Conservation (phyloP, 2,113 vertebrate genomes). For the Equus przewalskii region DNA sequence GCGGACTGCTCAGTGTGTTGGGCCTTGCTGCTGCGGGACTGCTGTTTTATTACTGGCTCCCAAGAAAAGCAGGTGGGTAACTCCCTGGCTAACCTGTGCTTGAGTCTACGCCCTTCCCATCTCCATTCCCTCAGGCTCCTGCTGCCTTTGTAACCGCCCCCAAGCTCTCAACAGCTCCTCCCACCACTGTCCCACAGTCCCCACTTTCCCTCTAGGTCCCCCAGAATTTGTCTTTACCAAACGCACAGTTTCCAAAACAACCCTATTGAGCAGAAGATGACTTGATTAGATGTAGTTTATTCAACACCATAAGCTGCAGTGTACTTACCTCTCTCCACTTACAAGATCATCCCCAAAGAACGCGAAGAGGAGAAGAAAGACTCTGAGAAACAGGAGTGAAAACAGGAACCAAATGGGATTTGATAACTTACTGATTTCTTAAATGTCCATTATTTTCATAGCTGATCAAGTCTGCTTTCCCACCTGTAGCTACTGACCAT, state of each 20-base stretch:
- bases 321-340: not conserved
- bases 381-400: not conserved
- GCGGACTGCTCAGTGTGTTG: not conserved
- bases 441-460: not conserved
- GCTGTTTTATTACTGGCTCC: not conserved
- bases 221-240: not conserved
- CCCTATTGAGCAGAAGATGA: not conserved
- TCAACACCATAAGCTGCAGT: not conserved
- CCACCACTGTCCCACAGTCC: not conserved
- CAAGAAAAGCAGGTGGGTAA: slow-evolving; percentile 62
- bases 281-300: not conserved
- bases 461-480: not conserved
- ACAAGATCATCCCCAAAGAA: not conserved
- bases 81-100: not conserved
- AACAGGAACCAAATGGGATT: not conserved
- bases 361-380: not conserved
- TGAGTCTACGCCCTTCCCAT: not conserved
- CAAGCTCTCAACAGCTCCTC: not conserved
- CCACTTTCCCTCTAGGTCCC: not conserved
- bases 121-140: not conserved
- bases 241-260: not conserved
- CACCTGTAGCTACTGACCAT: not conserved
- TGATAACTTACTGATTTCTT: not conserved
- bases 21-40: not conserved
- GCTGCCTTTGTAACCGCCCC: not conserved